A percentile compares a stretch with the other conserved stretches of the same genome.
phyloP scores from a whole-genome alignment of 2,113 vertebrate species.

The Gallinago undulata region DNA sequence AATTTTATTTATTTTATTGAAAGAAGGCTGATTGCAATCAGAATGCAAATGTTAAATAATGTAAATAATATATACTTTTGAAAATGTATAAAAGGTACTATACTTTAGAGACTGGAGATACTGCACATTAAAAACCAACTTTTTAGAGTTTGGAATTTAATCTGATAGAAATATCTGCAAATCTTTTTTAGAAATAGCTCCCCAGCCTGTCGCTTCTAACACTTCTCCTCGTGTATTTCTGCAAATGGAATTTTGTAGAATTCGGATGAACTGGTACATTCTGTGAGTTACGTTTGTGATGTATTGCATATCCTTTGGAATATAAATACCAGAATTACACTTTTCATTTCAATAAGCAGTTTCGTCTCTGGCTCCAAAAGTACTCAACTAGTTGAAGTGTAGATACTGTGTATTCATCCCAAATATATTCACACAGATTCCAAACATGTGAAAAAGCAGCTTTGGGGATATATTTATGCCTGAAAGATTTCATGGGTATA shows the following conservation, averaged over 20 bases:
- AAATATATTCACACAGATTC: background rate
- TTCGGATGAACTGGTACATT: background rate
- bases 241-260: conserved; percentile 25
- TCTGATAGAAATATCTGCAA: background rate
- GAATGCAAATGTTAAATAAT: conserved; percentile 25
- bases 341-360: conserved; percentile 12
- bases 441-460: background rate
- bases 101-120: conserved; percentile 1
- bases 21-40: conserved; percentile 66
- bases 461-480: background rate
- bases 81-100: background rate
- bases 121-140: background rate
- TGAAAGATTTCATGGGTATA: background rate
- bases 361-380: background rate
- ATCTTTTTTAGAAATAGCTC: background rate
- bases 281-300: background rate
- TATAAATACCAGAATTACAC: conserved; percentile 22
- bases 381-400: background rate
- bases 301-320: background rate
- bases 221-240: conserved; percentile 18
- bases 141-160: background rate
- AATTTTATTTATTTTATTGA: conserved; percentile 55
- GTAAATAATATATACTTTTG: conserved; percentile 10
- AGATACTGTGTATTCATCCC: background rate
- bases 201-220: background rate